Evolutionary conservation across 2,888 invertebrate genomes (phyloP), one percentile per base, ranked within the genome.

Genomic region (Laspeyria flexula): DNA sequence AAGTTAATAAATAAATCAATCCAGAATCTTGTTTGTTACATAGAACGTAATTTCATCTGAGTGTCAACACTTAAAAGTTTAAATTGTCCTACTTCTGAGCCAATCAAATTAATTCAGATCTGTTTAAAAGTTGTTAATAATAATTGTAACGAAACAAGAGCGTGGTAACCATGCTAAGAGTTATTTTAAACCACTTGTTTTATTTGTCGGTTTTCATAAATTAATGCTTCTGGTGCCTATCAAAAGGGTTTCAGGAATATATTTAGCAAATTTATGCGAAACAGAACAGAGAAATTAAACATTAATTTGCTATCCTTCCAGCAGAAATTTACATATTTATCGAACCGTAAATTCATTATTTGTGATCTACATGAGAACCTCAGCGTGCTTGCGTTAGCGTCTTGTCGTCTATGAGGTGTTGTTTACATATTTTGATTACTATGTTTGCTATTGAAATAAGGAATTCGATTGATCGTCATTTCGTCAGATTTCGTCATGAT

Each of bases 251-350:
- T 77, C 57, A 61, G 65, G 76, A 82, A 86, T 86, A 82, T 76
- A 85, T 86, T 87, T 82, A 73, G 61, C 38, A 71, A 86, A 86
- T 85, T 85, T 86, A 87, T 86, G 83, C 84, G 76, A 78, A 84
- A 85, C 79, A 80, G 80, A 86, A 85, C 79, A 79, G 75, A 79
- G 77, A 83, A 84, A 86, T 86, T 86, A 84, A 81, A 81, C 83
- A 83, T 85, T 84, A 87, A 87, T 86, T 86, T 84, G 77, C 74
- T 79, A 78, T 83, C 81, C 81, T 80, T 79, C 76, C 70, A 74
- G 73, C 56, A 60, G 62, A 76, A 82, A 88, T 89, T 88, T 83
- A 74, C 86, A 89, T 89, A 88, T 83, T 87, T 83, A 86, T 87
- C 77, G 81, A 75, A 68, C 81, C 80, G 78, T 77, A 68, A 79